Evolutionary conservation across 2,888 invertebrate species (phyloP).

Genomic region (Cantharis nigra): DNA sequence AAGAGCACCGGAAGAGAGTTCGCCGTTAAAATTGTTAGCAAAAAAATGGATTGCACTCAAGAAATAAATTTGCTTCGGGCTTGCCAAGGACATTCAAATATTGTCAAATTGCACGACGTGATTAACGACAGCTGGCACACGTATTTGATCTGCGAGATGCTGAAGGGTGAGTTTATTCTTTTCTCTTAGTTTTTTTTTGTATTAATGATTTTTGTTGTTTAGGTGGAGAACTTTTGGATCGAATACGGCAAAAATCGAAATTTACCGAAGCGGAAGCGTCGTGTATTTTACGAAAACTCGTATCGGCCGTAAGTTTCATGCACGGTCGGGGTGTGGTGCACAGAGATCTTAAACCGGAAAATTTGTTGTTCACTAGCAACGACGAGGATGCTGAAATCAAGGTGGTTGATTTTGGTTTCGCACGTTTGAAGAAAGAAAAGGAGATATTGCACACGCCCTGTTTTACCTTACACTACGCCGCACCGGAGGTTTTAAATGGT

Average conservation of each 20-base stretch:
- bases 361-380: conserved; percentile 69
- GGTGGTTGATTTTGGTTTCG: conserved; percentile 96
- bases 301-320: conserved; percentile 83
- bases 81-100: conserved; percentile 88
- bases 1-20: conserved; percentile 74
- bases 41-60: conserved; percentile 66
- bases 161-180: conserved; percentile 58
- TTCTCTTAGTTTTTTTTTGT: background rate
- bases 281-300: conserved; percentile 79
- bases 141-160: conserved; percentile 87
- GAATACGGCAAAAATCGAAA: conserved; percentile 67
- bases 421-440: conserved; percentile 70
- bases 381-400: conserved; percentile 70
- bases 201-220: background rate
- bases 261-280: conserved; percentile 81
- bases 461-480: conserved; percentile 93
- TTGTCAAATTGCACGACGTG: conserved; percentile 84
- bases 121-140: conserved; percentile 83
- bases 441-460: conserved; percentile 81
- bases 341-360: conserved; percentile 93
- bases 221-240: conserved; percentile 76
- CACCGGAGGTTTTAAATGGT: conserved; percentile 85
- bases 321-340: conserved; percentile 86
- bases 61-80: conserved; percentile 80
- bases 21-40: conserved; percentile 86